Evolutionary conservation across 2,888 invertebrate genomes (phyloP), one percentile per base, ranked within the genome.

Genomic region (Mesoligia furuncula): DNA sequence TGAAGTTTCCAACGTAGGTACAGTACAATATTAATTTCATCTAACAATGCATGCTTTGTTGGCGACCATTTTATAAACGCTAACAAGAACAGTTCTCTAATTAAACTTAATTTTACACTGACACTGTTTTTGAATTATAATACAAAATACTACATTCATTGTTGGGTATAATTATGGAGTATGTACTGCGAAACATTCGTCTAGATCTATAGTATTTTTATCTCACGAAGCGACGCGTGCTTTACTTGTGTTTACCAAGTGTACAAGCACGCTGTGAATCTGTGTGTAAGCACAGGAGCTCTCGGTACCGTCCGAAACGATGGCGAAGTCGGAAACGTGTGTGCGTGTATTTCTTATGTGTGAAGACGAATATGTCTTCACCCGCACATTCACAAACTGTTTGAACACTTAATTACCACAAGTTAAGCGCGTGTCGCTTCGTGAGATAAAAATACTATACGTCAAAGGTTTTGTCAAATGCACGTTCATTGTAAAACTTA

Each of bases 1-100:
- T n/a, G n/a, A 27, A 68, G 27, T 73, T 59, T 27, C 31, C 54
- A 70, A 68, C 48, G 42, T n/a, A n/a, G n/a, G n/a, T 42, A 42
- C 2, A 42, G 48, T 71, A 62, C 64, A 77, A 70, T n/a, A n/a
- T 73, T 84, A 84, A 77, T 65, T 85, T 75, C 64, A 69, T 75
- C 59, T 61, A 77, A 79, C 74, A 79, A 59, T 54, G 6, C 59
- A 64, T 65, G 61, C 48, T 66, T 66, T 48, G 67, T 62, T 24
- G 11, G 59, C 27, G 57, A 65, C 64, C 31, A 72, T 77, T 83
- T 79, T 70, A 73, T 70, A 27, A 67, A 80, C 62, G 42, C 54
- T 70, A 61, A 81, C 66, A 62, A 67, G 61, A 68, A 82, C 62
- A 75, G 66, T 71, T 79, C 42, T 61, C 78, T 68, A 79, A 77